Evolutionary conservation across 2,797 vertebrate species (phyloP), one percentile per base, ranked within the genome.

Genomic region (Malacoraja senta): DNA sequence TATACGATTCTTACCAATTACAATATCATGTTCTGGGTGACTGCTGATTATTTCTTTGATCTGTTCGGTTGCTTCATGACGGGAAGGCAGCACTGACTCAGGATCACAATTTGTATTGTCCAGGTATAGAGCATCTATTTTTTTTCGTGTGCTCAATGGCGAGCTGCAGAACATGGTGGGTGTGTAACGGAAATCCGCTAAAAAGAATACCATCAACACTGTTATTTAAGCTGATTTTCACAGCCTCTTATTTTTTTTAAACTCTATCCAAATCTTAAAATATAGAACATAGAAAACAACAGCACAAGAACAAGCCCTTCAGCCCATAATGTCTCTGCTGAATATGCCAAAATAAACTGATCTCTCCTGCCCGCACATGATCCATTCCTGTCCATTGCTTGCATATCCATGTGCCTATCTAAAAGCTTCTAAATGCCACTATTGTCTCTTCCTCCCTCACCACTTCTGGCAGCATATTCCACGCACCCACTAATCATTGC

Each of bases 91-190:
- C 61, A 94, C 93, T 65, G 96, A 95, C 8, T 95, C 96, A 0
- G 98, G 98, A 94, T 98, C 96, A 96, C 98, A 98, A 95, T 99
- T 98, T 13, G 99, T 99, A 95, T 98, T 98, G 95, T 99, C 99
- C 94, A 99, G 95, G 95, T 99, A 99, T 93, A 99, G 96, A 65
- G 97, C 95, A 93, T 99, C 97, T 77, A 99, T 98, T 94, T 94
- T 97, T 93, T 96, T 97, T 91, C 97, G 96, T 92, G 95, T 96
- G 71, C 94, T 95, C 61, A 99, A 96, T 83, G 94, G 97, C 0
- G 97, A 96, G 94, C 98, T 97, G 1, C 95, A 95, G 81, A 97
- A 95, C 98, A 99, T 98, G 29, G 96, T 94, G 0, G 98, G 96
- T 4, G 94, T 96, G 93, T 98, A 99, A 93, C 99, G 97, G 94